phyloP scores from a whole-genome alignment of 2,888 invertebrate species.

The Cantharis nigra region DNA sequence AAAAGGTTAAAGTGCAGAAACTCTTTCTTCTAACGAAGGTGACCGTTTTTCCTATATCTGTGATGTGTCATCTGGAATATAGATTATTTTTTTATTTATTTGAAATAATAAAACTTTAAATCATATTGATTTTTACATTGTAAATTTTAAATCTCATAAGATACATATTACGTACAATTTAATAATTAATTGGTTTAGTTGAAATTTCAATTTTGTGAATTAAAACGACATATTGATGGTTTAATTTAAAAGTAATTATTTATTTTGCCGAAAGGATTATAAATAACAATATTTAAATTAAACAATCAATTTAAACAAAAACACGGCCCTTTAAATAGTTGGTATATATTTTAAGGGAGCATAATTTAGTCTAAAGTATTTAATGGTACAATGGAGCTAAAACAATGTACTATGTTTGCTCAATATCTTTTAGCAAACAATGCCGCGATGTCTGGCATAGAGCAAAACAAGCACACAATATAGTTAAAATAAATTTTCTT shows the following conservation, averaged over 20 bases:
- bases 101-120: no score
- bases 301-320: neutral
- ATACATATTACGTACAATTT: neutral
- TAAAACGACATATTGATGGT: neutral
- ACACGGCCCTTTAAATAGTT: neutral
- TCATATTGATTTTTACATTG: no score
- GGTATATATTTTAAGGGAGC: slow-evolving; percentile 5
- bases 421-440: slow-evolving; percentile 19
- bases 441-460: slow-evolving; percentile 5
- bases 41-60: no score
- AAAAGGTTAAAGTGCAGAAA: no score
- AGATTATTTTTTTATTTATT: no score
- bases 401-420: slow-evolving; percentile 16
- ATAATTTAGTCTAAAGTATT: slow-evolving; percentile 17
- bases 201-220: neutral
- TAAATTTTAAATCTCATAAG: no score
- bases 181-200: neutral
- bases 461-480: neutral
- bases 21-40: no score
- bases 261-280: neutral
- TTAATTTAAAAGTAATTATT: neutral
- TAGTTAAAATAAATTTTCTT: neutral
- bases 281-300: neutral
- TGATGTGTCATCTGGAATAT: no score
- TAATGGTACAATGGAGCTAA: slow-evolving; percentile 7